A percentile compares a stretch with the other conserved stretches of the same genome.
These are phyloP conservation scores for Bubo blakistoni DNA, from an alignment of 2,113 vertebrate genomes.

Conservation along the genomic window DNA sequence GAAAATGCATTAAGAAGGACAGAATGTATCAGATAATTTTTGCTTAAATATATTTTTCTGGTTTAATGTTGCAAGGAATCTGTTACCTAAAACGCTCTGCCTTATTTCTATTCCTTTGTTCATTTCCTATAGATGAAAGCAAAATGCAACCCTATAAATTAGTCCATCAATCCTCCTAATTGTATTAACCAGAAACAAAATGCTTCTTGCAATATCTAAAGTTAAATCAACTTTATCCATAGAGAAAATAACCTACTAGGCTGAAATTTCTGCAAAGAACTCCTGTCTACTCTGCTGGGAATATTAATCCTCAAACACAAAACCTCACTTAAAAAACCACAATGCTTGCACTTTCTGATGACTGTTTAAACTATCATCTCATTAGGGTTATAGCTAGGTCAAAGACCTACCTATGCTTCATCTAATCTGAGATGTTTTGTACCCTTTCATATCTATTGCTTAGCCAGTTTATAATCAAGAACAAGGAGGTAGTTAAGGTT, in stretches of 20 bases:
- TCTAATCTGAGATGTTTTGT: neutral
- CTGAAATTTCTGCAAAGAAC: neutral
- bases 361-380: neutral
- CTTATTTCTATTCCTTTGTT: neutral
- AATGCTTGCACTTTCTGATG: neutral
- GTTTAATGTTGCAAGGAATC: neutral
- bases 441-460: neutral
- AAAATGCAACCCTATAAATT: neutral
- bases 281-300: neutral
- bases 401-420: neutral
- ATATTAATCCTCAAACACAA: neutral
- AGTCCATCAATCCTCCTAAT: neutral
- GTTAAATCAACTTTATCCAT: neutral
- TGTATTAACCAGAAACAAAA: neutral
- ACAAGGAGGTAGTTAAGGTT: neutral
- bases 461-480: neutral
- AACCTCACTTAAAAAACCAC: neutral
- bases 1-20: neutral
- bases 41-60: neutral
- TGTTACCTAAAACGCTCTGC: neutral
- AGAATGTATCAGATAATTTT: neutral
- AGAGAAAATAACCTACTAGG: neutral
- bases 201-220: neutral
- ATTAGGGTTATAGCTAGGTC: neutral
- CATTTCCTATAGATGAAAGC: neutral